Base-by-base conservation (phyloP, 2,113 vertebrate genomes). In the Alethe castanea region DNA sequence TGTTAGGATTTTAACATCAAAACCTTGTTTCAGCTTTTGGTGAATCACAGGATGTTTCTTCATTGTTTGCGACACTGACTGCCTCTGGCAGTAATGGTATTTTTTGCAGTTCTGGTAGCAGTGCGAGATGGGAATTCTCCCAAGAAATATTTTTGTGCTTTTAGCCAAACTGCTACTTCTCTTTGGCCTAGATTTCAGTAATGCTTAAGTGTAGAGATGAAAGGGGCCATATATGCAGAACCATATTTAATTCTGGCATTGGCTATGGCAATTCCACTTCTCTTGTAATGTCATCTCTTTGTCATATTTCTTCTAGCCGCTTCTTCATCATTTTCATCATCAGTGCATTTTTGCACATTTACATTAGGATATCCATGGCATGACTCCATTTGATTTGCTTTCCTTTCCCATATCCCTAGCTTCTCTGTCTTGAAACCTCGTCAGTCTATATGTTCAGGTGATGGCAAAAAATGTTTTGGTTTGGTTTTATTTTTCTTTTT, bases 61-160 rank as follows among this genome's bases (percentile, higher is more conserved):
- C 22, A 29, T 2, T 0, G 14, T 50, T 72, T 15, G 5, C 12
- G 23, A 11, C 17, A 8, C 6, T 0, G 0, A 3, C 13, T 53
- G n/a, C 16, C 26, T 70, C 44, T 61, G 36, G 9, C 8, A 22
- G 5, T 57, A 66, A 35, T 1, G 5, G 5, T 20, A 11, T 23
- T 53, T 57, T 52, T 59, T 79, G 38, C 12, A 29, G 17, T 6
- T 31, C 14, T 44, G 11, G 18, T 29, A n/a, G 9, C 0, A 0
- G 5, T 18, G 35, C 2, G 1, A 20, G 35, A 5, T 1, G 2
- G 28, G 19, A 36, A 28, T 20, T 42, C 6, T 69, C 17, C 28
- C 76, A 54, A 16, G 42, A 42, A 16, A 7, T 23, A 3, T 3
- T 59, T 4, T 8, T 47, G 12, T 45, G 17, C 10, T 66, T 65